Evolutionary conservation across 2,797 vertebrate genomes (phyloP).

Genomic region (Caiman crocodilus): DNA sequence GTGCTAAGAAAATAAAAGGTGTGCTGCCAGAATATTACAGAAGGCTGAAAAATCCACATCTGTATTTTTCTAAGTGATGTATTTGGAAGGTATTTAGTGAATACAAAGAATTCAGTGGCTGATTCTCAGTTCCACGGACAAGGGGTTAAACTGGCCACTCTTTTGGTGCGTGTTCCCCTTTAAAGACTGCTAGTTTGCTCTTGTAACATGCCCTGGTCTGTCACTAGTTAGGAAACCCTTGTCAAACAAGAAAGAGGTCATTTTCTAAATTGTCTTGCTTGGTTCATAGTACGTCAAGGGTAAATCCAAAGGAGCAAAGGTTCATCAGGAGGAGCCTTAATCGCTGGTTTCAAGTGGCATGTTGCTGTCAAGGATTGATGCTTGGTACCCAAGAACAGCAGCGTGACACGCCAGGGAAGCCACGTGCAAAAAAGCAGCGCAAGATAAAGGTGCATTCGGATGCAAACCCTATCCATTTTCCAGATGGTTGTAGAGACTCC

Average conservation of each 20-base stretch:
- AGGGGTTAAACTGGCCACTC: not conserved
- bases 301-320: no score
- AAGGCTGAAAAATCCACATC: slow-evolving; percentile 11
- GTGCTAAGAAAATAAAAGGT: not conserved
- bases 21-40: not conserved
- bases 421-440: not conserved
- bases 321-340: not conserved
- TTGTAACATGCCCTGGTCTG: not conserved
- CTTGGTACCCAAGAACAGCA: not conserved
- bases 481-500: not conserved
- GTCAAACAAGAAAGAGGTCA: not conserved
- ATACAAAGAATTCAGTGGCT: not conserved
- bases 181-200: not conserved
- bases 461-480: not conserved
- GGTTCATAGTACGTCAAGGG: not conserved
- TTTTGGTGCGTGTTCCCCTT: not conserved
- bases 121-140: not conserved
- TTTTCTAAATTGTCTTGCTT: not conserved
- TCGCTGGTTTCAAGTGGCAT: not conserved
- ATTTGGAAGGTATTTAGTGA: slow-evolving; percentile 41
- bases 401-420: not conserved
- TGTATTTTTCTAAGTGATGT: slow-evolving; percentile 47
- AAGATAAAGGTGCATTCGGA: not conserved
- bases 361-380: not conserved
- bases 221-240: not conserved